These are phyloP conservation scores for Amblyteles armatorius DNA, from an alignment of 2,888 invertebrate species.

Conservation along the genomic window DNA sequence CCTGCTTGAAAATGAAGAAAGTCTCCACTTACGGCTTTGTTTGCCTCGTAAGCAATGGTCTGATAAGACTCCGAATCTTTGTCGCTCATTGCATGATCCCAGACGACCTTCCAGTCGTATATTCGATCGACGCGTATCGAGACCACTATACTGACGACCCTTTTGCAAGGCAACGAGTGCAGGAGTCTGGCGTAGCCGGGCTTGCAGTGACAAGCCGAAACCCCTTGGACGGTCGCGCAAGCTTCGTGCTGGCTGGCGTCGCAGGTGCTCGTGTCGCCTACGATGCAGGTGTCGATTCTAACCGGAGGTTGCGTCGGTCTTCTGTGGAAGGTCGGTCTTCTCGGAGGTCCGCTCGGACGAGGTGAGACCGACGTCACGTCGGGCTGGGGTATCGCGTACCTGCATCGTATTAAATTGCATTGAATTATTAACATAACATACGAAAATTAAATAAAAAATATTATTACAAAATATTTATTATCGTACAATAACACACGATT, in stretches of 20 bases:
- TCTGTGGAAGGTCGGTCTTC: constrained; percentile 87
- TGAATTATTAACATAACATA: constrained; percentile 41
- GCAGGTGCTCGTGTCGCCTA: constrained; percentile 96
- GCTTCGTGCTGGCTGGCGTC: constrained; percentile 95
- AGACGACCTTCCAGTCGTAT: constrained; percentile 91
- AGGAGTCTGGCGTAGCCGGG: constrained; percentile 87
- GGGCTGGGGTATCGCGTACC: constrained; percentile 89
- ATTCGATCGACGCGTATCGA: constrained; percentile 93
- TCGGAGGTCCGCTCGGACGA: constrained; percentile 81
- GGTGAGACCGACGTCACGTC: constrained; percentile 84
- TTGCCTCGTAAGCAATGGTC: constrained; percentile 93
- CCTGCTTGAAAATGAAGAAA: neutral
- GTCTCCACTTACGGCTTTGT: constrained; percentile 91
- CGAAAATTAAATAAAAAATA: constrained; percentile 26
- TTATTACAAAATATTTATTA: neutral
- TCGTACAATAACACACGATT: neutral
- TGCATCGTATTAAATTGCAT: constrained; percentile 79
- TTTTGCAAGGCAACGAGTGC: constrained; percentile 82
- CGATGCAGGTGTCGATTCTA: constrained; percentile 96
- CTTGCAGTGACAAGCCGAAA: constrained; percentile 95
- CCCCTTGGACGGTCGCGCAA: constrained; percentile 92
- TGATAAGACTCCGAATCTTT: constrained; percentile 92
- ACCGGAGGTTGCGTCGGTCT: constrained; percentile 90
- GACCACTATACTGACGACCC: constrained; percentile 91
- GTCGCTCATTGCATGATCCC: constrained; percentile 91